Base-by-base conservation (phyloP, 2,888 invertebrate species). In the Eurois occulta region DNA sequence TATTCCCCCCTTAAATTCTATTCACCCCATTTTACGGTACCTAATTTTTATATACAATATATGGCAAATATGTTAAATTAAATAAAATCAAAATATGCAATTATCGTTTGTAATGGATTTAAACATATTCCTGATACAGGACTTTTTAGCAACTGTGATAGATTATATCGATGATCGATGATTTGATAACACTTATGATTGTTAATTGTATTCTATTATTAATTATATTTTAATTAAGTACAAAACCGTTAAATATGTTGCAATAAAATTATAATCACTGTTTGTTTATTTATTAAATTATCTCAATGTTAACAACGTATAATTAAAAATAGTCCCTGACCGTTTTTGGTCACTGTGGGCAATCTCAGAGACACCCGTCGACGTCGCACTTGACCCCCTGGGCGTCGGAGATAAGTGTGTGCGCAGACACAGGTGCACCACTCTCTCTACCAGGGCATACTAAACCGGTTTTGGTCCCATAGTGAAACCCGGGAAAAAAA, bases 71-170 rank as follows among this genome's bases (percentile, higher is more conserved):
- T 41, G 60, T 77, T 69, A 72, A 75, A 75, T 75, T 72, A 60
- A 69, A 32, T 66, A 32, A 46, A 72, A 70, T 67, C 24, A 60
- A 55, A 55, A 38, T 48, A 65, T 66, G n/a, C 70, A 66, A 48
- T 58, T 72, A 62, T 70, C 71, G 16, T 72, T 80, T 65, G 65
- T 68, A 64, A 32, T 72, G 11, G 65, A 82, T 72, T 73, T 72
- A 60, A 80, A 78, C 67, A 82, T 71, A 55, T 74, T 79, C 77
- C 75, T 76, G 65, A 76, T 64, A 67, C 35, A 72, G 82, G 81
- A 83, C 66, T 35, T 55, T 76, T 67, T 85, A 72, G 66, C 68
- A 79, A 69, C 88, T 90, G 90, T 89, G 90, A 90, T 90, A 90
- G 89, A 89, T 38, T 38, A 7, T 38, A 41, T n/a, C n/a, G n/a